These are phyloP conservation scores for Dicyrtomina minuta DNA, from an alignment of 2,888 invertebrate genomes.

Conservation along the genomic window DNA sequence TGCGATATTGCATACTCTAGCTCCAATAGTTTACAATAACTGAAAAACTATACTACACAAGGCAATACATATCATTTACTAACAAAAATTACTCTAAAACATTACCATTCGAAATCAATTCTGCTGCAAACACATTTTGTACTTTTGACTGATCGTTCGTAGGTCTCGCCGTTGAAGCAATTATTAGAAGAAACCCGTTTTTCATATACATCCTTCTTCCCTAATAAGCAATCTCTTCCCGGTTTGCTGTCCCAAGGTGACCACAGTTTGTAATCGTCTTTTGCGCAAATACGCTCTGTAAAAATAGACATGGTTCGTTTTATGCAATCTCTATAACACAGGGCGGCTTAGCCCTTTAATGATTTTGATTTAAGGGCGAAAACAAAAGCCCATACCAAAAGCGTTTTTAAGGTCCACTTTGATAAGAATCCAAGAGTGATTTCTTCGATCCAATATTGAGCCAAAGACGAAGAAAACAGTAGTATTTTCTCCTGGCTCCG, in stretches of 20 bases:
- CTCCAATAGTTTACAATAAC: no score
- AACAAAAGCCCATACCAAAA: constrained; percentile 61
- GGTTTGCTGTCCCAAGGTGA: constrained; percentile 66
- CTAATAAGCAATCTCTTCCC: constrained; percentile 71
- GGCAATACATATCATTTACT: no score
- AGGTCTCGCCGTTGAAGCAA: constrained; percentile 79
- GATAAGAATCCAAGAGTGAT: constrained; percentile 85
- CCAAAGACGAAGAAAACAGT: constrained; percentile 90
- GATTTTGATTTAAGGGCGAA: constrained; percentile 1
- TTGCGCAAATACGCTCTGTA: constrained; percentile 63
- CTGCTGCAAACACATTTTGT: constrained; percentile 76
- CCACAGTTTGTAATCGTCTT: constrained; percentile 84
- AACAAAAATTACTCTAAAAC: background rate
- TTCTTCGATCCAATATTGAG: constrained; percentile 60
- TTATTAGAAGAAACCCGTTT: constrained; percentile 71
- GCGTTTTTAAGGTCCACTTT: constrained; percentile 65
- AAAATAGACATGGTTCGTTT: no score
- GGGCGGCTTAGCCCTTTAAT: no score
- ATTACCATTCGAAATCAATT: constrained; percentile 77
- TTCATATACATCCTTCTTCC: constrained; percentile 73
- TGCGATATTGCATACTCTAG: no score
- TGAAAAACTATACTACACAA: no score
- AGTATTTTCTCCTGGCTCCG: constrained; percentile 91
- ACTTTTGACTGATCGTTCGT: constrained; percentile 68
- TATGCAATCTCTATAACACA: no score